Conservation (phyloP, 2,888 invertebrate species). For the Drosophila tanythrix region DNA sequence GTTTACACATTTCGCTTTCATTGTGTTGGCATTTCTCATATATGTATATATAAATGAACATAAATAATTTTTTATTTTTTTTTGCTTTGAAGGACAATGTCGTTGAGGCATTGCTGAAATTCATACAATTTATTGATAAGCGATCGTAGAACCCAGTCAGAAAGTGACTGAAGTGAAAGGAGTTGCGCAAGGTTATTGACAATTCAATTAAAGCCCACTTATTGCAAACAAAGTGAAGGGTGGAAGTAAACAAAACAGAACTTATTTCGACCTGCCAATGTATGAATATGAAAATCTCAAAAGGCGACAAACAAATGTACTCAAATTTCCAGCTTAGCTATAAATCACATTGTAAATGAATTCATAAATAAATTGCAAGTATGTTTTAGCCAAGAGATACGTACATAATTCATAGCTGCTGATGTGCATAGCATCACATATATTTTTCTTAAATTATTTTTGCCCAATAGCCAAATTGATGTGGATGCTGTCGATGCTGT, state of each 20-base stretch:
- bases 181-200: slow-evolving; percentile 48
- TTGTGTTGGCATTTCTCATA: slow-evolving; percentile 17
- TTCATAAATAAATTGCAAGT: slow-evolving; percentile 9
- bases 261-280: background rate
- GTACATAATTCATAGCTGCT: slow-evolving; percentile 84
- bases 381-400: slow-evolving; percentile 64
- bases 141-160: slow-evolving; percentile 59
- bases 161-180: slow-evolving; percentile 37
- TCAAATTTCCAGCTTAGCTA: background rate
- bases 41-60: background rate
- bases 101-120: slow-evolving; percentile 58
- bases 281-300: background rate
- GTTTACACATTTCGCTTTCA: slow-evolving; percentile 55
- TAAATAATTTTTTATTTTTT: background rate
- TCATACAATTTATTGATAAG: slow-evolving; percentile 58
- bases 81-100: slow-evolving; percentile 75
- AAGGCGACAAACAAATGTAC: background rate
- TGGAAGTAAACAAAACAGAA: background rate
- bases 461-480: slow-evolving; percentile 77
- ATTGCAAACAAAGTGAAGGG: background rate
- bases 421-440: slow-evolving; percentile 85
- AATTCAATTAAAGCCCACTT: background rate
- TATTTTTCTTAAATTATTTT: slow-evolving; percentile 80
- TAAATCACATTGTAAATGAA: slow-evolving; percentile 7
- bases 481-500: slow-evolving; percentile 28